Percentiles rank a stretch among this genome's conserved stretches.
Evolutionary conservation across 2,888 invertebrate species (phyloP).

Genomic region (Polietes domitor): DNA sequence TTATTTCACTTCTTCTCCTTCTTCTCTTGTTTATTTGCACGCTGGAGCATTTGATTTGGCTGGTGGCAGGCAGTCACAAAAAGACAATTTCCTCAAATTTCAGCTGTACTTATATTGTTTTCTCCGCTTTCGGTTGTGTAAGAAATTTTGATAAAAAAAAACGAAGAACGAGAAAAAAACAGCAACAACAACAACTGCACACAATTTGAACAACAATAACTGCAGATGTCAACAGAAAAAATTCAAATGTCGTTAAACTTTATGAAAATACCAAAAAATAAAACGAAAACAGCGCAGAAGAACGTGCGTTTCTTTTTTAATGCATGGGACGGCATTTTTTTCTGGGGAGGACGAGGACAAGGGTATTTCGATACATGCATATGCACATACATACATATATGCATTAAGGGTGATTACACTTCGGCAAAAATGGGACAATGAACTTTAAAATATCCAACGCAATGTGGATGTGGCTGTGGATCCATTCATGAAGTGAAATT

Average conservation of each 20-base stretch:
- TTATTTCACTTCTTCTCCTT: background rate
- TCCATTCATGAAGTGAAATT: too few species aligned
- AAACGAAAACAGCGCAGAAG: conserved; percentile 4
- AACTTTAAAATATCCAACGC: background rate
- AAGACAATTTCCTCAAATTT: conserved; percentile 4
- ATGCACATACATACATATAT: background rate
- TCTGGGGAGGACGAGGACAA: background rate
- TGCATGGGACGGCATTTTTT: background rate
- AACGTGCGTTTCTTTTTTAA: conserved; percentile 1
- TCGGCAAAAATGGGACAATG: background rate
- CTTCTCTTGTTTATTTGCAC: too few species aligned
- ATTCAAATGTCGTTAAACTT: conserved; percentile 63
- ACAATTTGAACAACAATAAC: conserved; percentile 55
- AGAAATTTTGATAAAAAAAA: conserved; percentile 2
- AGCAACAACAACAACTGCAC: conserved; percentile 8
- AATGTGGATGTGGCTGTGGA: too few species aligned
- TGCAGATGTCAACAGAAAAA: conserved; percentile 64
- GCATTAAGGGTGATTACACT: conserved; percentile 1
- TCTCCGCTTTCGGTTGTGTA: background rate
- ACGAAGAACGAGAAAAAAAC: background rate
- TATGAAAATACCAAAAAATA: conserved; percentile 37
- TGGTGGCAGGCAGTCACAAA: background rate
- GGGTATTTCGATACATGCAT: background rate
- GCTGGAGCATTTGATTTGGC: too few species aligned
- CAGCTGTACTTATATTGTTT: conserved; percentile 11